These are phyloP conservation scores for Clostera curtula DNA, from an alignment of 2,888 invertebrate species.

Conservation along the genomic window DNA sequence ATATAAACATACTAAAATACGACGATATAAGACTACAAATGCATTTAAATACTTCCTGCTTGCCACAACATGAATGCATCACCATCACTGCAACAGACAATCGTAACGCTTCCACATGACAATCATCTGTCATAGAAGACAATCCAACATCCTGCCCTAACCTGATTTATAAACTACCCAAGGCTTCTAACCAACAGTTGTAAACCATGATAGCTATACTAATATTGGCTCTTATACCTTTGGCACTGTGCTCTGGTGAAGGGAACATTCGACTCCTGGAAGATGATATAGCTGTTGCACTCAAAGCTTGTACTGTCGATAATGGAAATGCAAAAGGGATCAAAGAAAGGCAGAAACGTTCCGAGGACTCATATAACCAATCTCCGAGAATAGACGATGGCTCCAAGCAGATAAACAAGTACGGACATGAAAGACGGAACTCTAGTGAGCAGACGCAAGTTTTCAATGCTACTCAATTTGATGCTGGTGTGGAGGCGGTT, in stretches of 20 bases:
- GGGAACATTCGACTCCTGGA: constrained; percentile 60
- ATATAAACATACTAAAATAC: no score
- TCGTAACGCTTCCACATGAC: no score
- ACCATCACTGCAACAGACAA: no score
- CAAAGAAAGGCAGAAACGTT: constrained; percentile 28
- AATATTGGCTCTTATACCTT: constrained; percentile 34
- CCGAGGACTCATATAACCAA: constrained; percentile 20
- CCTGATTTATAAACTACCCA: constrained; percentile 30
- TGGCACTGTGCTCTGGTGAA: constrained; percentile 41
- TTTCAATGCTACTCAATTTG: constrained; percentile 43
- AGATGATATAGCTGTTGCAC: constrained; percentile 52
- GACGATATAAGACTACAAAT: no score
- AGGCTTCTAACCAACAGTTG: constrained; percentile 11
- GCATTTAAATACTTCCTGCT: no score
- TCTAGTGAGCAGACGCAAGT: constrained; percentile 35
- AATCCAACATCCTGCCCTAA: constrained; percentile 37
- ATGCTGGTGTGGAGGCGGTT: constrained; percentile 35
- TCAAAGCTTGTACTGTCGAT: constrained; percentile 37
- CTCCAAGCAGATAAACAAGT: constrained; percentile 33
- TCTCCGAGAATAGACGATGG: constrained; percentile 40
- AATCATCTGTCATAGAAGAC: constrained; percentile 41
- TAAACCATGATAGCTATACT: constrained; percentile 34
- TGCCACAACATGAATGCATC: no score
- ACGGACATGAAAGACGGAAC: constrained; percentile 45
- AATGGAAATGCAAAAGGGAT: constrained; percentile 17